Base-by-base conservation (phyloP, 53 echinoderm and acorn worm genomes). In the Crossaster papposus region DNA sequence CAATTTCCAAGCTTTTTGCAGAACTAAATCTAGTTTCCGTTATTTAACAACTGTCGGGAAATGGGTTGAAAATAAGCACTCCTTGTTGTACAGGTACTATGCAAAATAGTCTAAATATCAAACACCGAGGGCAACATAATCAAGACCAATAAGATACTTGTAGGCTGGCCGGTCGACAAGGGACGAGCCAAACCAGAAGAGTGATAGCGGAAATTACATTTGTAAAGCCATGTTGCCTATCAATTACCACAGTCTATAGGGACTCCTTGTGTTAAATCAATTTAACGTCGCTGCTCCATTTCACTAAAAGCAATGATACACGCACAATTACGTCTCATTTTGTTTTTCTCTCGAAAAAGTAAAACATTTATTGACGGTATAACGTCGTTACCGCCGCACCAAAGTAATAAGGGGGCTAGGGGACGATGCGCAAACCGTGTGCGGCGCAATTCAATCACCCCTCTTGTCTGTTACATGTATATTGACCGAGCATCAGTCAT, bases 221-320 rank as follows among this genome's bases (percentile, higher is more conserved):
- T 64, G 82, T 87, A 87, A 87, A 87, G 87, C 87, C 87, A 87
- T 87, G 87, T 87, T 87, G 87, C 76, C 87, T 87, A 87, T 87
- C 87, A 87, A 87, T 87, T 87, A 87, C 87, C 77, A 87, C 55
- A 32, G 54, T 75, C 87, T 77, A 87, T 87, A 87, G 87, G 87
- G 87, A 87, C 76, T 54, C 87, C 26, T 24, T 36, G 36, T 29
- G 22, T 54, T 76, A 87, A n/a, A 87, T 87, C 87, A 87, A 87
- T 87, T 87, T 87, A 87, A 58, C 77, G 24, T 22, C 58, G 30
- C 38, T 77, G 87, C 87, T 87, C 87, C 87, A 87, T 87, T 87
- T 87, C 87, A 87, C 87, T 87, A 87, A 87, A 87, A 87, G 87
- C 87, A 87, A 87, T 76, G 87, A 87, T 87, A 87, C 87, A 76